phyloP scores from a whole-genome alignment of 2,888 invertebrate genomes.

The Pycnomerus fuliginosus region DNA sequence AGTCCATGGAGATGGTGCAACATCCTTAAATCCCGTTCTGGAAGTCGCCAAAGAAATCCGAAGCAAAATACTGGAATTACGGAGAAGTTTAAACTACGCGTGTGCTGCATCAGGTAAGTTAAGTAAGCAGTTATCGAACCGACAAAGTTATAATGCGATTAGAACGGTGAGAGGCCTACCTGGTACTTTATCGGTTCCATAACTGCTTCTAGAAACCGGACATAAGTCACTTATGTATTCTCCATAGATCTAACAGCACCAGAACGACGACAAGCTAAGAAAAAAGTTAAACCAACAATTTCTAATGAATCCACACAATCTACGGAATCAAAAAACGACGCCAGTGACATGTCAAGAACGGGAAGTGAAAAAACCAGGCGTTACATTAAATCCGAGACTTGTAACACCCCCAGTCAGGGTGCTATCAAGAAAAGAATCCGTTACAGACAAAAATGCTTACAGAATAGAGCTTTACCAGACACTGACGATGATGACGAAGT shows the following conservation, averaged over 20 bases:
- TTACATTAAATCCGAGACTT: slow-evolving; percentile 32
- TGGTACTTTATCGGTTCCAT: too few species aligned
- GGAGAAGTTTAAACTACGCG: slow-evolving; percentile 49
- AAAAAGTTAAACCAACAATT: slow-evolving; percentile 33
- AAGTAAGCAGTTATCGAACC: too few species aligned
- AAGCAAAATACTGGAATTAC: slow-evolving; percentile 50
- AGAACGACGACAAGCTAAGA: slow-evolving; percentile 36
- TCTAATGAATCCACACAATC: slow-evolving; percentile 33
- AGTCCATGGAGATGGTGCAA: slow-evolving; percentile 9
- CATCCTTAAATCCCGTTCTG: slow-evolving; percentile 19
- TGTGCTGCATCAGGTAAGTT: slow-evolving; percentile 51
- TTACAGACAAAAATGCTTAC: slow-evolving; percentile 43
- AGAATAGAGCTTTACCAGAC: slow-evolving; percentile 37
- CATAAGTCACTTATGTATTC: too few species aligned
- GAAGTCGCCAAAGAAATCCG: slow-evolving; percentile 36
- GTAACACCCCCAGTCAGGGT: slow-evolving; percentile 36
- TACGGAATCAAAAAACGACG: slow-evolving; percentile 17
- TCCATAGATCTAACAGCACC: slow-evolving; percentile 45
- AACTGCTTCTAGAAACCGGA: too few species aligned
- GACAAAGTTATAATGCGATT: too few species aligned
- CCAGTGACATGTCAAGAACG: slow-evolving; percentile 26
- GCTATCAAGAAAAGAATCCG: slow-evolving; percentile 46
- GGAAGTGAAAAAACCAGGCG: slow-evolving; percentile 24
- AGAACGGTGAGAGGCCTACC: too few species aligned
- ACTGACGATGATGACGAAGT: slow-evolving; percentile 41